phyloP scores from a whole-genome alignment of 2,113 vertebrate genomes.

The Chaenogobius annularis region DNA sequence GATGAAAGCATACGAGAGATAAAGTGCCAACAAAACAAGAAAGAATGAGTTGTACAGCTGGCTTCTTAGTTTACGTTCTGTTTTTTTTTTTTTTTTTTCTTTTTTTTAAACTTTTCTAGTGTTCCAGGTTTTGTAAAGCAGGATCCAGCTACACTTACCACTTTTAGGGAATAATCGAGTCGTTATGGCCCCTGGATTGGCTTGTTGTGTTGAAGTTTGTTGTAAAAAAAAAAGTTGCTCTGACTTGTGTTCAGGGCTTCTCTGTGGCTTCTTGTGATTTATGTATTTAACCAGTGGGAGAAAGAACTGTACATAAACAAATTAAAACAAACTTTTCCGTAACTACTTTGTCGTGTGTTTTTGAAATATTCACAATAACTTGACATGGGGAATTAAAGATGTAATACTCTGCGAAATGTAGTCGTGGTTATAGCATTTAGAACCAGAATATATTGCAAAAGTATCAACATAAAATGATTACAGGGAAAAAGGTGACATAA shows the following conservation, averaged over 20 bases:
- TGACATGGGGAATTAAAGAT: too few species aligned
- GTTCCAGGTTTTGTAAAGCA: slow-evolving; percentile 22
- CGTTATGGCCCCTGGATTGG: slow-evolving; percentile 10
- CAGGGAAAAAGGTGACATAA: too few species aligned
- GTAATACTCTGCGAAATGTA: too few species aligned
- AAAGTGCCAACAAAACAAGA: slow-evolving; percentile 10
- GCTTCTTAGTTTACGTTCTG: background rate
- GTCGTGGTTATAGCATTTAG: too few species aligned
- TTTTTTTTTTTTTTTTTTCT: background rate
- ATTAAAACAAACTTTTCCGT: slow-evolving; percentile 60
- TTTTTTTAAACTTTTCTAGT: background rate
- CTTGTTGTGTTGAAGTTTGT: slow-evolving; percentile 30
- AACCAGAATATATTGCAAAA: too few species aligned
- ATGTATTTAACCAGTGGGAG: slow-evolving; percentile 59
- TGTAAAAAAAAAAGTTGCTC: slow-evolving; percentile 31
- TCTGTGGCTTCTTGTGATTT: slow-evolving; percentile 44
- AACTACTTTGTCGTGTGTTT: slow-evolving; percentile 17
- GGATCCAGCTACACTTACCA: slow-evolving; percentile 17
- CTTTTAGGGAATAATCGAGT: slow-evolving; percentile 10
- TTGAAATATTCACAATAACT: too few species aligned
- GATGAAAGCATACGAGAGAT: background rate
- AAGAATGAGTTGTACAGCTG: background rate
- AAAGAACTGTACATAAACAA: slow-evolving; percentile 48
- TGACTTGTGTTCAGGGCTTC: slow-evolving; percentile 26
- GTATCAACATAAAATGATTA: too few species aligned